These are phyloP conservation scores for Oreocharis arfaki DNA, from an alignment of 2,113 vertebrate genomes.

Conservation along the genomic window DNA sequence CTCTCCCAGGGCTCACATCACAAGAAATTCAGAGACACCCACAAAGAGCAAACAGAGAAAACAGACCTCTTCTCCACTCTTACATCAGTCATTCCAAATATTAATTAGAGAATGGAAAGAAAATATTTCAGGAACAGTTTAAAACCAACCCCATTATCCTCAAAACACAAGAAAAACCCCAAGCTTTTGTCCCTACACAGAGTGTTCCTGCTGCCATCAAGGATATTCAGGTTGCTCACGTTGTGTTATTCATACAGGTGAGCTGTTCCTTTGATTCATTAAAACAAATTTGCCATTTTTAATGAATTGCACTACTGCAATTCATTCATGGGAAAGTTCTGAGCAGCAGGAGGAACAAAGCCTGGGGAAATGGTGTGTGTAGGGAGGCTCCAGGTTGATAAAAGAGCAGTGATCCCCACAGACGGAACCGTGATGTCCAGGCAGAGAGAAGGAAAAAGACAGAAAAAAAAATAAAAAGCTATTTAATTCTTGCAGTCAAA, in stretches of 20 bases:
- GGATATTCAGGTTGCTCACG: rapidly evolving
- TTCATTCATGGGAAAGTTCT: neutral
- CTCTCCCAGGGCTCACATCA: neutral
- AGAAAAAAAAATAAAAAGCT: rapidly evolving
- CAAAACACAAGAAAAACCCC: neutral
- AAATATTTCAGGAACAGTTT: neutral
- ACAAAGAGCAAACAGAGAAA: neutral
- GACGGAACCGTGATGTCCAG: neutral
- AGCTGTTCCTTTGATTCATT: neutral
- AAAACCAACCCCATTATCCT: neutral
- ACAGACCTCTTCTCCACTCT: neutral
- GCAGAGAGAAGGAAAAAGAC: rapidly evolving
- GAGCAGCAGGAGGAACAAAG: neutral
- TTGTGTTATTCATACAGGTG: rapidly evolving
- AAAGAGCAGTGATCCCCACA: neutral
- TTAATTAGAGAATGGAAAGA: neutral
- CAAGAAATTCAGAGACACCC: neutral
- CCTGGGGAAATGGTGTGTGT: neutral
- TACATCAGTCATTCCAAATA: neutral
- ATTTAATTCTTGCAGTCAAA: neutral
- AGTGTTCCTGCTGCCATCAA: neutral
- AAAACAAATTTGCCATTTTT: neutral
- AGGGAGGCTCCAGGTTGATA: neutral
- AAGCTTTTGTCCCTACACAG: neutral
- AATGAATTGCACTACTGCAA: neutral